A percentile compares a stretch with the other conserved stretches of the same genome.
Evolutionary conservation across 2,888 invertebrate species (phyloP).

Genomic region (Ophion obscuratus): DNA sequence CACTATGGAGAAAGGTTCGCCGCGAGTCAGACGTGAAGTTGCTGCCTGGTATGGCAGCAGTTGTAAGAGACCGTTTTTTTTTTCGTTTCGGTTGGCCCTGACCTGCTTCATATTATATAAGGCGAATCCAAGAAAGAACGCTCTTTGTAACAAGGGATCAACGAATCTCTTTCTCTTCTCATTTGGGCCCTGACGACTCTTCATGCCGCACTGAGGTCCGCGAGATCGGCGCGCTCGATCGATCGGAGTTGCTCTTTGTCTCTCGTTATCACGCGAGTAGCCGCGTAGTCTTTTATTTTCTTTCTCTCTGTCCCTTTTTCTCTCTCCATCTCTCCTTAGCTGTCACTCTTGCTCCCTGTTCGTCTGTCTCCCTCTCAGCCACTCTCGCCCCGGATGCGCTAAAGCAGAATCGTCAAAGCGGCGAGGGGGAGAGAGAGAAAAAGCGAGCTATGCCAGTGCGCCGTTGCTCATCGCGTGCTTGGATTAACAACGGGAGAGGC

Average conservation of each 20-base stretch:
- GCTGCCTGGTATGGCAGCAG: conserved; percentile 13
- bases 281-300: conserved; percentile 5
- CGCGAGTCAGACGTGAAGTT: conserved; percentile 9
- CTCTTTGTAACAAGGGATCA: conserved; percentile 33
- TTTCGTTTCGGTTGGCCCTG: conserved; percentile 80
- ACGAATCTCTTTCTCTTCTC: conserved; percentile 40
- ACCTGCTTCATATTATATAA: conserved; percentile 74
- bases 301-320: background rate
- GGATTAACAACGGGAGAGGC: conserved; percentile 37
- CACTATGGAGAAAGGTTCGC: conserved; percentile 54
- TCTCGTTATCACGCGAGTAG: conserved; percentile 14
- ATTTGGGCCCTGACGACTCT: background rate
- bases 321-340: background rate
- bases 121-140: conserved; percentile 22
- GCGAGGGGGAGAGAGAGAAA: background rate
- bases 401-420: background rate
- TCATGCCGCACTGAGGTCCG: background rate
- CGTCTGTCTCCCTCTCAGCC: background rate
- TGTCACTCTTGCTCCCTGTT: background rate
- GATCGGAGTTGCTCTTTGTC: conserved; percentile 17
- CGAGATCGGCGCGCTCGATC: conserved; percentile 8
- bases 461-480: conserved; percentile 43
- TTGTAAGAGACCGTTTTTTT: conserved; percentile 66
- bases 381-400: background rate
- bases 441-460: conserved; percentile 14